Percentiles rank a stretch among this genome's conserved stretches.
Conservation (phyloP, 2,888 invertebrate genomes). For the Sisyra terminalis region DNA sequence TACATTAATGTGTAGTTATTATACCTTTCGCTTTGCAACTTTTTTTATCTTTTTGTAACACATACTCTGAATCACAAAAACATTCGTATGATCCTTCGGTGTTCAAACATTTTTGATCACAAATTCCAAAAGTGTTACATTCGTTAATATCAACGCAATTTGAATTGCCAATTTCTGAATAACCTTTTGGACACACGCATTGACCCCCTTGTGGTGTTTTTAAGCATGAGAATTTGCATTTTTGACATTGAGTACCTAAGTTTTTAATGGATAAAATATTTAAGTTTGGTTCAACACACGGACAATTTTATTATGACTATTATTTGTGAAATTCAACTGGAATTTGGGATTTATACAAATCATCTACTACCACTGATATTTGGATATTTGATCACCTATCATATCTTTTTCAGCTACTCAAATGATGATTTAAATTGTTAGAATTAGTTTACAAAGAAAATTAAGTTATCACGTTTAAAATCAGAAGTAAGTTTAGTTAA, state of each 20-base stretch:
- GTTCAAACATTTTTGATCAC: conserved; percentile 54
- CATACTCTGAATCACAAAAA: conserved; percentile 41
- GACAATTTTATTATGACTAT: no score
- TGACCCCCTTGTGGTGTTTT: conserved; percentile 31
- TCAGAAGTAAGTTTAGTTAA: no score
- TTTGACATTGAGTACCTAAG: conserved; percentile 19
- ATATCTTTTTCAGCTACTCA: no score
- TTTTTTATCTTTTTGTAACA: conserved; percentile 29
- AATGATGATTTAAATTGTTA: no score
- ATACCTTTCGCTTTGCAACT: conserved; percentile 34
- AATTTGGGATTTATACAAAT: no score
- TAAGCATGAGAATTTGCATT: conserved; percentile 26
- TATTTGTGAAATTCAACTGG: no score
- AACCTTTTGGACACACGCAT: conserved; percentile 39
- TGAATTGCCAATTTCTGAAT: conserved; percentile 22
- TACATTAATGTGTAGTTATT: not conserved
- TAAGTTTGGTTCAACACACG: not conserved
- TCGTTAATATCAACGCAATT: conserved; percentile 44
- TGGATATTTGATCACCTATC: no score
- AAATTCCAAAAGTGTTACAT: conserved; percentile 42
- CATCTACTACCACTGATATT: no score
- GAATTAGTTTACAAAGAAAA: no score
- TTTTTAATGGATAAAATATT: conserved; percentile 16
- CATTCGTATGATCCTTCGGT: conserved; percentile 40
- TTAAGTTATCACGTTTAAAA: no score